Evolutionary conservation across 2,113 vertebrate species (phyloP).

Genomic region (Centropus unirufus): DNA sequence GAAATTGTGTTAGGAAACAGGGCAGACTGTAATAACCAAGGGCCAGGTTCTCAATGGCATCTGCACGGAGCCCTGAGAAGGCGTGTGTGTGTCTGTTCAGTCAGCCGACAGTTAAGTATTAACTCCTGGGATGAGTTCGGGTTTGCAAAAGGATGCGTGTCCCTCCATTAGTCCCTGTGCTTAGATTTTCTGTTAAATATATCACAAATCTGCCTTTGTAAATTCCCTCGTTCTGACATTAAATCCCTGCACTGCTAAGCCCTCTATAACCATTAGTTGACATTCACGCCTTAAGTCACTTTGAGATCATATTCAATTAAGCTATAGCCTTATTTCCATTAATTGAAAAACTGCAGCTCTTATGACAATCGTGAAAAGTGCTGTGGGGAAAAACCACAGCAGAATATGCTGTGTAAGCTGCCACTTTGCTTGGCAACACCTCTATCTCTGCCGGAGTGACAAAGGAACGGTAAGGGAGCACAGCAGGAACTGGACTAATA

Average conservation of each 20-base stretch:
- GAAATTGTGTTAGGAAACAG: neutral
- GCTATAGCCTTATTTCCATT: neutral
- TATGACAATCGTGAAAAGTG: neutral
- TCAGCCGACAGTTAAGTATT: neutral
- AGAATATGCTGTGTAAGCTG: neutral
- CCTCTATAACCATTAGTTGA: neutral
- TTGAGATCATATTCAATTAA: slow-evolving; percentile 36
- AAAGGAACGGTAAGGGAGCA: slow-evolving; percentile 1
- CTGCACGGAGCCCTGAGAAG: neutral
- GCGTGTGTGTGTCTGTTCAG: neutral
- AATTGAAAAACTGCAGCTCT: neutral
- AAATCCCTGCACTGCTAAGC: neutral
- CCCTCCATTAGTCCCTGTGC: neutral
- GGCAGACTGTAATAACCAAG: neutral
- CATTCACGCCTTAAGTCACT: neutral
- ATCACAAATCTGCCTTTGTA: neutral
- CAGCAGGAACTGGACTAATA: slow-evolving; percentile 36
- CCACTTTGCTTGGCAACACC: neutral
- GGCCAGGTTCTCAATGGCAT: neutral
- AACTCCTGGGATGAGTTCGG: neutral
- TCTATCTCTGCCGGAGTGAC: neutral
- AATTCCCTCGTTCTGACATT: neutral
- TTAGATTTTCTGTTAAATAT: neutral
- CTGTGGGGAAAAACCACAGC: neutral
- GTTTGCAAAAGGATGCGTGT: neutral